A percentile compares a stretch with the other conserved stretches of the same genome.
phyloP scores from a whole-genome alignment of 2,797 vertebrate genomes.

The Pantherophis vulpinus region DNA sequence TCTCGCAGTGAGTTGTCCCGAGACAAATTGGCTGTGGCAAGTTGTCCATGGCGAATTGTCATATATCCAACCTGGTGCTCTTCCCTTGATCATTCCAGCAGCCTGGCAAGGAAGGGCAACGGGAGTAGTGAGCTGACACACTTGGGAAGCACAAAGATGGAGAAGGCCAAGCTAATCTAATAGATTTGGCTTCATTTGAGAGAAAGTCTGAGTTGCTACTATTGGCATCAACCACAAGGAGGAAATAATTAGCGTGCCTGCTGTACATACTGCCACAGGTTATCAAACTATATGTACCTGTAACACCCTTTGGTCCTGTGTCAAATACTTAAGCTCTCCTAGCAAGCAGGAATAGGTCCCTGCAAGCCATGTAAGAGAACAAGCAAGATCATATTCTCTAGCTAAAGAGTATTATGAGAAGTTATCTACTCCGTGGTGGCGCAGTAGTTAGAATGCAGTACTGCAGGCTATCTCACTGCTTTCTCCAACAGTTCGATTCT shows the following conservation, averaged over 20 bases:
- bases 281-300: not conserved
- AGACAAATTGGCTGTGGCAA: too few species aligned
- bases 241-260: not conserved
- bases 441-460: too few species aligned
- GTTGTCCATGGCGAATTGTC: too few species aligned
- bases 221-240: not conserved
- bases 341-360: not conserved
- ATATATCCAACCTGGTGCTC: too few species aligned
- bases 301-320: not conserved
- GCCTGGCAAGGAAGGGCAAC: not conserved
- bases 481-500: too few species aligned
- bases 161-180: not conserved
- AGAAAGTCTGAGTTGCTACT: not conserved
- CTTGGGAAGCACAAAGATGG: not conserved
- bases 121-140: not conserved
- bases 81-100: not conserved
- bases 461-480: too few species aligned
- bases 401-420: not conserved
- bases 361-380: not conserved
- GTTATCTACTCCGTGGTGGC: not conserved
- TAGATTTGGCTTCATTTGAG: not conserved
- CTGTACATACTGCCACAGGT: not conserved
- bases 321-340: not conserved
- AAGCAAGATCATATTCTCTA: not conserved
- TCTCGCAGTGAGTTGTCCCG: too few species aligned